Evolutionary conservation across 2,113 vertebrate genomes (phyloP).

Genomic region (Spermophilus dauricus): DNA sequence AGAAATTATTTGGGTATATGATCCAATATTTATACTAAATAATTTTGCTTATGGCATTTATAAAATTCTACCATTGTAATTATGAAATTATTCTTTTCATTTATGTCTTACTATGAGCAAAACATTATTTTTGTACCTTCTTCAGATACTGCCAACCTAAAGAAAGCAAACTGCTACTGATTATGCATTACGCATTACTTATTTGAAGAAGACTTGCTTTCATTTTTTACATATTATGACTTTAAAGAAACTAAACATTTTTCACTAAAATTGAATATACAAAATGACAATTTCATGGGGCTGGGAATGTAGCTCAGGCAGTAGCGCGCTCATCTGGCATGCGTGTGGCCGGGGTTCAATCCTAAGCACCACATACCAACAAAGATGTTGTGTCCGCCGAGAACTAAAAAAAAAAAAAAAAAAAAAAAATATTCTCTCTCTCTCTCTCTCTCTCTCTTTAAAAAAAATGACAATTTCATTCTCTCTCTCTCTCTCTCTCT

Average conservation of each 20-base stretch:
- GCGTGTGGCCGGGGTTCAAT: too few relatives aligned
- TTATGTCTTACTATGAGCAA: slow-evolving; percentile 23
- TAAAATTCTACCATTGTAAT: slow-evolving; percentile 16
- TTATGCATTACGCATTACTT: not conserved
- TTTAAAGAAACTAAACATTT: slow-evolving; percentile 60
- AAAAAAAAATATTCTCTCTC: too few relatives aligned
- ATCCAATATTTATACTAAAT: slow-evolving; percentile 21
- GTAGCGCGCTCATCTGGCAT: too few relatives aligned
- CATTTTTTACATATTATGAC: slow-evolving; percentile 31
- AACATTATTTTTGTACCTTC: slow-evolving; percentile 6
- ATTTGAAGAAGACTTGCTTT: slow-evolving; percentile 20
- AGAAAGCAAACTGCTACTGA: not conserved
- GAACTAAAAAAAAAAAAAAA: too few relatives aligned
- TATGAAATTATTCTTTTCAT: not conserved
- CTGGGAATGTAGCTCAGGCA: too few relatives aligned
- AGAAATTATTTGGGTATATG: slow-evolving; percentile 52
- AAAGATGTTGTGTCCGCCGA: too few relatives aligned
- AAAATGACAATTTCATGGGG: not conserved
- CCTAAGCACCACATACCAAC: too few relatives aligned
- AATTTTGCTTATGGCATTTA: slow-evolving; percentile 38
- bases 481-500: too few relatives aligned
- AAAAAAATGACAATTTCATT: not conserved
- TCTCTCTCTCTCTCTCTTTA: too few relatives aligned
- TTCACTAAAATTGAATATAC: slow-evolving; percentile 39
- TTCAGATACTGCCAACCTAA: not conserved